Evolutionary conservation across 1,140 invertebrate species (phyloP).

Genomic region (Lerema accius): DNA sequence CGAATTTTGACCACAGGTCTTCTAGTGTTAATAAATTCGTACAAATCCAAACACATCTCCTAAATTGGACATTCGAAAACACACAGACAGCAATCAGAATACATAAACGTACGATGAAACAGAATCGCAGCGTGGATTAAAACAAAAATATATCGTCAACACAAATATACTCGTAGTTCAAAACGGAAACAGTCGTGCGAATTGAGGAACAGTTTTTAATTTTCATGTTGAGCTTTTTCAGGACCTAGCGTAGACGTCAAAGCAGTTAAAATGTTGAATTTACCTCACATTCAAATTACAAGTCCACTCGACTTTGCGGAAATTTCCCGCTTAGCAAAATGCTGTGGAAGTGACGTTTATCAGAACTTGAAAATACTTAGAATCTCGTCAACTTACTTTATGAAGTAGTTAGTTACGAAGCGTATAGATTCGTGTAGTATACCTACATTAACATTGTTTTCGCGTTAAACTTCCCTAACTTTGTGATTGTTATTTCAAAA

Average conservation of each 20-base stretch:
- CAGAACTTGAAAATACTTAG: constrained; percentile 20
- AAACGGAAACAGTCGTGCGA: constrained; percentile 21
- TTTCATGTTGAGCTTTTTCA: constrained; percentile 10
- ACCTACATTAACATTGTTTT: constrained; percentile 24
- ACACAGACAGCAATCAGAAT: neutral
- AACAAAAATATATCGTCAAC: neutral
- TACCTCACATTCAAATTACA: constrained; percentile 15
- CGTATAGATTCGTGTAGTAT: constrained; percentile 18
- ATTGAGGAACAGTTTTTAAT: constrained; percentile 20
- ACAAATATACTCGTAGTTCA: neutral
- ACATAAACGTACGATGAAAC: neutral
- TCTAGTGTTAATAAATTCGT: too few species aligned
- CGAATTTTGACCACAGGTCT: too few species aligned
- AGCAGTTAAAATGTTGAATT: constrained; percentile 17
- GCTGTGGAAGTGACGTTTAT: constrained; percentile 21
- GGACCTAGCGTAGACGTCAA: constrained; percentile 13
- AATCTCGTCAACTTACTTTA: constrained; percentile 14
- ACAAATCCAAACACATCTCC: too few species aligned
- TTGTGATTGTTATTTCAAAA: neutral
- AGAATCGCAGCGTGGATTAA: neutral
- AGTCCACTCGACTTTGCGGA: constrained; percentile 18
- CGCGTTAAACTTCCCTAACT: constrained; percentile 16
- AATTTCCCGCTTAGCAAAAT: constrained; percentile 25
- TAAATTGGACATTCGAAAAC: too few species aligned
- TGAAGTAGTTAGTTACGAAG: constrained; percentile 15